phyloP scores from a whole-genome alignment of 2,888 invertebrate species.

The Parapristionchus giblindavisi region DNA sequence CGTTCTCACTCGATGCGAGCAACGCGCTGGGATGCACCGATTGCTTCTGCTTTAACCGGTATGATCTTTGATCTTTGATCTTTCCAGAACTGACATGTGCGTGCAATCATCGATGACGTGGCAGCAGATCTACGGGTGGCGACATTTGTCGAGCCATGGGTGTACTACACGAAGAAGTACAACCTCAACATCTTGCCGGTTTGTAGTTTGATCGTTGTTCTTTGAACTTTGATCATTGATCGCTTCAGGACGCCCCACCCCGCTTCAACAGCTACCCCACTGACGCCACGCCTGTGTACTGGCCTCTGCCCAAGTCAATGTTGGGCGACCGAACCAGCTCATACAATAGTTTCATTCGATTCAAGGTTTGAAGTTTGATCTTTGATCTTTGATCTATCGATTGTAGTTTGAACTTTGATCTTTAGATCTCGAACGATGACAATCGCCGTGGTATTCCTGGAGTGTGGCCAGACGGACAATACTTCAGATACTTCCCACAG shows the following conservation, averaged over 20 bases:
- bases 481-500: constrained; percentile 64
- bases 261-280: constrained; percentile 66
- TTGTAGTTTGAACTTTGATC: too few relatives aligned
- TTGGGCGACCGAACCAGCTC: constrained; percentile 81
- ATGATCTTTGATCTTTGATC: not conserved
- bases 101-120: constrained; percentile 70
- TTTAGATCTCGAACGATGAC: constrained; percentile 73
- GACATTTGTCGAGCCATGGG: constrained; percentile 63
- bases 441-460: constrained; percentile 57
- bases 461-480: constrained; percentile 58
- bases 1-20: constrained; percentile 83
- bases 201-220: too few relatives aligned
- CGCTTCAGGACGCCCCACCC: constrained; percentile 46
- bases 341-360: constrained; percentile 88
- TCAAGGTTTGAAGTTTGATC: constrained; percentile 75
- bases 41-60: constrained; percentile 90
- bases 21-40: constrained; percentile 89
- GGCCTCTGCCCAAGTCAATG: constrained; percentile 83
- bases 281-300: constrained; percentile 80
- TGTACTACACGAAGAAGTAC: constrained; percentile 59
- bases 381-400: not conserved
- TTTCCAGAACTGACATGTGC: constrained; percentile 75
- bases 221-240: too few relatives aligned
- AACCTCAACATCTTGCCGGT: constrained; percentile 59
- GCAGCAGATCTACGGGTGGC: constrained; percentile 75